Evolutionary conservation across 2,113 vertebrate genomes (phyloP).

Genomic region (Platanista minor): DNA sequence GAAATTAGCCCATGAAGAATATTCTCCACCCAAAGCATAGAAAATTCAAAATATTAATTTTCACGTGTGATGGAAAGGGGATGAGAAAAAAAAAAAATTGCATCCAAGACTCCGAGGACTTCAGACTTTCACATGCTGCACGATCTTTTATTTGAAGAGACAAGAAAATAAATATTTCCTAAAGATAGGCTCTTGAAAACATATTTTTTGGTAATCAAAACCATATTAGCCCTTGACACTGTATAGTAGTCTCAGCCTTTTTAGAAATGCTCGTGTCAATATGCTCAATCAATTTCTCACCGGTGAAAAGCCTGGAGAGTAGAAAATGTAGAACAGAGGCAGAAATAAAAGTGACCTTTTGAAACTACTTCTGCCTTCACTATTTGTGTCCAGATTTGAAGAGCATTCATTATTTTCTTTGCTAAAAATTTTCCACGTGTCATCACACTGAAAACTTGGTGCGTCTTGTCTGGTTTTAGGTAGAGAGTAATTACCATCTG

Average conservation of each 20-base stretch:
- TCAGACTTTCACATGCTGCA: background rate
- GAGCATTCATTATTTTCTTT: background rate
- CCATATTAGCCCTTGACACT: background rate
- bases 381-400: background rate
- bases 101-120: background rate
- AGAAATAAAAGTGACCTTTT: constrained; percentile 14
- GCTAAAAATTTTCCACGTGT: background rate
- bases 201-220: constrained; percentile 40
- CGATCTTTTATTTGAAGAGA: constrained; percentile 14
- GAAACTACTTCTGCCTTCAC: background rate
- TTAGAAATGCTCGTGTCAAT: background rate
- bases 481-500: constrained; percentile 80
- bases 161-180: constrained; percentile 30
- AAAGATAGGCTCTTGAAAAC: background rate
- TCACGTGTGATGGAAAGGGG: background rate
- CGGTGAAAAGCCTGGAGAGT: background rate
- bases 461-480: constrained; percentile 68
- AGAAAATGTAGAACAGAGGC: background rate
- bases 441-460: constrained; percentile 51
- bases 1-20: constrained; percentile 2
- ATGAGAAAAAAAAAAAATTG: constrained; percentile 1
- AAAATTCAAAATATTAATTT: constrained; percentile 45
- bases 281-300: background rate
- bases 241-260: background rate
- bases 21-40: constrained; percentile 16